Evolutionary conservation across 2,113 vertebrate genomes (phyloP).

Genomic region (Leuciscus idus): DNA sequence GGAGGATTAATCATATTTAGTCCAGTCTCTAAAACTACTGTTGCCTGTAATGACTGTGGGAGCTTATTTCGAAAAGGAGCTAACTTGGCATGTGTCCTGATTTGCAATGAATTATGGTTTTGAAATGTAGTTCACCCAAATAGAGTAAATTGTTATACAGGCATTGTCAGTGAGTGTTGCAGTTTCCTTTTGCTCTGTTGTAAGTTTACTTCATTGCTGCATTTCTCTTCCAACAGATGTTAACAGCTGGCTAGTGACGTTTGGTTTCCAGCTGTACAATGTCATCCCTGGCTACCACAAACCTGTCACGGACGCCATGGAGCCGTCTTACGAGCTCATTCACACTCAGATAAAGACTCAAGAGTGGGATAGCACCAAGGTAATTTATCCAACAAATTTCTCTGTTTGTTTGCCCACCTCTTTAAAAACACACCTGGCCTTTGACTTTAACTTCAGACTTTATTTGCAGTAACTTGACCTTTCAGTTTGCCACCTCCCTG

Average conservation of each 20-base stretch:
- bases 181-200: background rate
- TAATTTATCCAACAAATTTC: constrained; percentile 66
- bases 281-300: constrained; percentile 96
- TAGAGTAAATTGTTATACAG: constrained; percentile 1
- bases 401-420: constrained; percentile 45
- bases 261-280: constrained; percentile 97
- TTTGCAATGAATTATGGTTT: constrained; percentile 46
- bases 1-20: constrained; percentile 65
- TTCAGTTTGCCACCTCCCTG: constrained; percentile 55
- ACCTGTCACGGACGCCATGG: constrained; percentile 86
- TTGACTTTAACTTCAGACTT: constrained; percentile 52
- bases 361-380: constrained; percentile 98
- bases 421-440: constrained; percentile 44
- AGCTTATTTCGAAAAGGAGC: constrained; percentile 54
- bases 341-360: constrained; percentile 96
- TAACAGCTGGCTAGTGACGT: constrained; percentile 98
- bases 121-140: constrained; percentile 14
- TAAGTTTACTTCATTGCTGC: constrained; percentile 46
- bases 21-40: constrained; percentile 62
- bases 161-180: constrained; percentile 21
- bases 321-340: constrained; percentile 92
- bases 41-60: constrained; percentile 39
- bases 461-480: constrained; percentile 57
- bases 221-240: constrained; percentile 83
- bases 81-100: constrained; percentile 60